Percentiles rank a stretch among this genome's conserved stretches.
Conservation (phyloP, 2,797 vertebrate species). For the Acanthiza pusilla region DNA sequence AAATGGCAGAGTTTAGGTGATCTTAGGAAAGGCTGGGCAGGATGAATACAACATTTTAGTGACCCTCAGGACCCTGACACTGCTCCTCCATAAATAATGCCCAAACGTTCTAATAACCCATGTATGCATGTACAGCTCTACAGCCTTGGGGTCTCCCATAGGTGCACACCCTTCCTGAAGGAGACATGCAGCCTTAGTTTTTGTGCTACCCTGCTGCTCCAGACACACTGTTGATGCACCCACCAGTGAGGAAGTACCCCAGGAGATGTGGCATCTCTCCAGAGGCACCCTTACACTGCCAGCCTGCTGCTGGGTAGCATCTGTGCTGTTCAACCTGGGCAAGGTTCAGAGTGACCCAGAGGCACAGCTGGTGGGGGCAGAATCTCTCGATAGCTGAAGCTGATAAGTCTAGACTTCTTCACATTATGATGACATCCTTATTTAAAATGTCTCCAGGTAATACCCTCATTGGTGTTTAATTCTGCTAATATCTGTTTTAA, state of each 20-base stretch:
- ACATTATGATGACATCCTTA: neutral
- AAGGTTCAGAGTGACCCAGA: neutral
- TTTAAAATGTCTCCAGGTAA: neutral
- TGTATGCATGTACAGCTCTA: neutral
- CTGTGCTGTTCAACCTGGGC: neutral
- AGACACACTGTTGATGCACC: neutral
- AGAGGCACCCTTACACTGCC: too few species aligned
- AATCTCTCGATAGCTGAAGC: neutral
- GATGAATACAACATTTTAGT: neutral
- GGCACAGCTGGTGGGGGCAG: neutral
- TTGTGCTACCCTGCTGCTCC: neutral
- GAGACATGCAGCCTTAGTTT: rapidly evolving
- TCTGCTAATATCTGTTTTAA: neutral
- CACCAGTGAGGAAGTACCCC: neutral
- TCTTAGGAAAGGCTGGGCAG: neutral
- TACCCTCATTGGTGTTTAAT: neutral
- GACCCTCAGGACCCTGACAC: neutral
- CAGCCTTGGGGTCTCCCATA: too few species aligned
- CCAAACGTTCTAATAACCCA: neutral
- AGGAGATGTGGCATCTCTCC: neutral
- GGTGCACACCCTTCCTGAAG: neutral
- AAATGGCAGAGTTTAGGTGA: rapidly evolving
- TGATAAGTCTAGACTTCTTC: neutral
- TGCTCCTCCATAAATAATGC: neutral
- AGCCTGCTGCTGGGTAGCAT: neutral